These are phyloP conservation scores for Agonum fuliginosum DNA, from an alignment of 2,888 invertebrate species.

Conservation along the genomic window DNA sequence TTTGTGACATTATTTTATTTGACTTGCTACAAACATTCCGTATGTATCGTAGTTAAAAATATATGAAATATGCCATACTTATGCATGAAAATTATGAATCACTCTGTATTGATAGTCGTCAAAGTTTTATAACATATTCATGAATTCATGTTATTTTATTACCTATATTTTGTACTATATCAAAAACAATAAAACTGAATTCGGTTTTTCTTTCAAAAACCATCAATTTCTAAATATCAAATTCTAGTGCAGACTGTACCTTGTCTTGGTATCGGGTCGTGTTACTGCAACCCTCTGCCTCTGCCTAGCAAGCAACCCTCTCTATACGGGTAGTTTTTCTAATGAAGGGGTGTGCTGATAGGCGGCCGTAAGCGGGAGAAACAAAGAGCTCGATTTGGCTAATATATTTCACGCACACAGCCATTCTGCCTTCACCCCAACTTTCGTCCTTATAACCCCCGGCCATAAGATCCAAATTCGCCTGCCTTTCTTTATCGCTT, in stretches of 20 bases:
- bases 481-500: neutral
- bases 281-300: neutral
- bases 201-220: no score
- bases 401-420: constrained; percentile 63
- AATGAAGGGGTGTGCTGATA: constrained; percentile 62
- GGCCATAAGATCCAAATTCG: neutral
- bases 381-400: constrained; percentile 66
- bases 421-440: neutral
- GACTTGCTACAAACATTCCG: no score
- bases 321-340: constrained; percentile 64
- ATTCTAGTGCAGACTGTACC: constrained; percentile 38
- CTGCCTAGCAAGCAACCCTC: constrained; percentile 49
- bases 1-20: no score
- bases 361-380: constrained; percentile 63
- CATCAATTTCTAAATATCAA: constrained; percentile 2
- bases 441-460: neutral
- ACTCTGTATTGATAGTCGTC: no score
- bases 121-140: no score
- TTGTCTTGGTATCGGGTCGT: neutral
- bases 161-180: no score
- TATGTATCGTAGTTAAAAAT: no score
- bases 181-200: no score
- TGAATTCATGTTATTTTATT: no score
- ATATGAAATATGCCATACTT: no score
- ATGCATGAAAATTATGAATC: no score